Evolutionary conservation across 1,140 invertebrate species (phyloP).

Genomic region (Conus ventricosus): DNA sequence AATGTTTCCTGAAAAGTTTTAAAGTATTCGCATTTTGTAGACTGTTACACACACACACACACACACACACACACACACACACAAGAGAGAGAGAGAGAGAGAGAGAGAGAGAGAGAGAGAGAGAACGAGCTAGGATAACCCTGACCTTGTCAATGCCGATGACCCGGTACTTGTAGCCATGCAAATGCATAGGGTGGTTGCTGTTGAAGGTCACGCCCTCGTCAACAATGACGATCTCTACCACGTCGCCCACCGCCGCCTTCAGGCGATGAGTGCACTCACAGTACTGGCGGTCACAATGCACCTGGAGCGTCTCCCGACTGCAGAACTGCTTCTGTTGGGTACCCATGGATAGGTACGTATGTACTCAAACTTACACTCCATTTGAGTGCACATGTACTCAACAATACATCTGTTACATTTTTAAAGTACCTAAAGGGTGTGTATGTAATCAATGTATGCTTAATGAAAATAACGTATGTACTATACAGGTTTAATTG

Average conservation of each 20-base stretch:
- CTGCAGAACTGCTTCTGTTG: slow-evolving; percentile 54
- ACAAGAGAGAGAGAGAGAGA: too few species aligned
- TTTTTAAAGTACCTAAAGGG: too few species aligned
- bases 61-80: too few species aligned
- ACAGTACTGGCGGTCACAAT: slow-evolving; percentile 57
- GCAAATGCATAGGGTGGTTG: slow-evolving; percentile 84
- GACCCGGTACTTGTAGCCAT: slow-evolving; percentile 85
- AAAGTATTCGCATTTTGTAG: too few species aligned
- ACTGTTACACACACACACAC: too few species aligned
- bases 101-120: too few species aligned
- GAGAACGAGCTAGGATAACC: too few species aligned
- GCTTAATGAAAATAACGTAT: too few species aligned
- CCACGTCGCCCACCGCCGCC: slow-evolving; percentile 52
- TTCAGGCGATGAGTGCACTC: slow-evolving; percentile 58
- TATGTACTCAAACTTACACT: too few species aligned
- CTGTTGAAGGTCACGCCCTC: slow-evolving; percentile 71
- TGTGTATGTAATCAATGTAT: too few species aligned
- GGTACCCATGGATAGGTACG: not conserved
- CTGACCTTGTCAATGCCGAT: slow-evolving; percentile 77
- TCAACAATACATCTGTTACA: not conserved
- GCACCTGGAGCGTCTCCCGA: slow-evolving; percentile 32
- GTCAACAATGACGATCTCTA: slow-evolving; percentile 62
- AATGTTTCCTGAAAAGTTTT: too few species aligned
- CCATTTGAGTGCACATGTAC: not conserved
- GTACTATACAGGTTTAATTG: too few species aligned